Evolutionary conservation across 2,797 vertebrate genomes (phyloP).

Genomic region (Eulemur rubriventer): DNA sequence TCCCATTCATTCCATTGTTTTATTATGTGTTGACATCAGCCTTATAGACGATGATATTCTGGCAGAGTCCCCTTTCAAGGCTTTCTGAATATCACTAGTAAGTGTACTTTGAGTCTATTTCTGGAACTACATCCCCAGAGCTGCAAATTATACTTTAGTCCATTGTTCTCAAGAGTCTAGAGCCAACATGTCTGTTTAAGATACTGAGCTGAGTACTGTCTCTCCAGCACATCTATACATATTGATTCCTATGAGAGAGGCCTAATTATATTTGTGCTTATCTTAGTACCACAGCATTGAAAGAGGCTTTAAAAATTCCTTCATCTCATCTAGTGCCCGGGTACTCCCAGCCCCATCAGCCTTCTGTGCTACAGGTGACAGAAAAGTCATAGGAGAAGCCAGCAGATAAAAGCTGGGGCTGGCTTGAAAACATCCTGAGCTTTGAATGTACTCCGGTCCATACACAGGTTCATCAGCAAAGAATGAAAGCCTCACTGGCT

Average conservation of each 20-base stretch:
- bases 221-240: constrained; percentile 8
- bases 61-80: not conserved
- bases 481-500: not conserved
- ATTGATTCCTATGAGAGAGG: not conserved
- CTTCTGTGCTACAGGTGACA: not conserved
- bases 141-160: constrained; percentile 8
- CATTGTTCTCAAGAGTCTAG: not conserved
- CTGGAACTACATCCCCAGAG: not conserved
- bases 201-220: not conserved
- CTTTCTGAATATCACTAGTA: constrained; percentile 13
- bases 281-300: constrained; percentile 1
- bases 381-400: not conserved
- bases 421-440: not conserved
- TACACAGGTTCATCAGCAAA: not conserved
- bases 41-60: not conserved
- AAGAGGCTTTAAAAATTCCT: not conserved
- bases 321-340: not conserved
- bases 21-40: not conserved
- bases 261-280: constrained; percentile 4
- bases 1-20: not conserved
- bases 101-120: not conserved
- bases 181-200: constrained; percentile 4
- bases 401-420: not conserved
- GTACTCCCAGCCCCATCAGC: not conserved
- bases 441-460: not conserved